Conservation (phyloP, 2,888 invertebrate genomes). For the Epistrophe eligans region DNA sequence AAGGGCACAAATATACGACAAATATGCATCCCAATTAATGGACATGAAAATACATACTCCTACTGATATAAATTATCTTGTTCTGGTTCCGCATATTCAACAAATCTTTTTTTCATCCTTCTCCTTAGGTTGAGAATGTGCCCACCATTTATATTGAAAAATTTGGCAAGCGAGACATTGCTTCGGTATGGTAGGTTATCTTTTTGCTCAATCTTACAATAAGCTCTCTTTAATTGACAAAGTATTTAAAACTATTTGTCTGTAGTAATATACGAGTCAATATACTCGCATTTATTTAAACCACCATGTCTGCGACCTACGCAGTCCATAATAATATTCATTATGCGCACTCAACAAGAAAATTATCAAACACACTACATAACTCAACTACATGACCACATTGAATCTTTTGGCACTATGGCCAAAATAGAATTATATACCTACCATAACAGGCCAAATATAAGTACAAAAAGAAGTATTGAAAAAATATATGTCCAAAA, state of each 20-base stretch:
- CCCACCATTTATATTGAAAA: not conserved
- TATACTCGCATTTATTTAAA: constrained; percentile 5
- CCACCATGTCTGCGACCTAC: constrained; percentile 9
- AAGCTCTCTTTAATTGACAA: not conserved
- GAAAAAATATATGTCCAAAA: no score
- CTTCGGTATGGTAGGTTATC: not conserved
- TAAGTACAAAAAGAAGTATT: not conserved
- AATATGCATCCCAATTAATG: no score
- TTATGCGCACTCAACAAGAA: not conserved
- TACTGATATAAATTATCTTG: no score
- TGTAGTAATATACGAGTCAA: not conserved
- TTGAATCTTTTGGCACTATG: not conserved
- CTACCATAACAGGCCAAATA: not conserved
- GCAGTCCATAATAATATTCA: not conserved
- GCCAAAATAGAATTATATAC: not conserved
- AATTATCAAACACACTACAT: not conserved
- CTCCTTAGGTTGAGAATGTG: not conserved
- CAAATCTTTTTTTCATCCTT: not conserved
- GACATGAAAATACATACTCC: no score
- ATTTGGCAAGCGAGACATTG: not conserved
- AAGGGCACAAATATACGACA: no score
- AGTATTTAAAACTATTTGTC: not conserved
- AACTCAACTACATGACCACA: not conserved
- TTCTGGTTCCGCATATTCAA: not conserved
- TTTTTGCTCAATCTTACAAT: not conserved